A percentile compares a stretch with the other conserved stretches of the same genome.
phyloP scores from a whole-genome alignment of 2,888 invertebrate genomes.

The Zeuzera pyrina region DNA sequence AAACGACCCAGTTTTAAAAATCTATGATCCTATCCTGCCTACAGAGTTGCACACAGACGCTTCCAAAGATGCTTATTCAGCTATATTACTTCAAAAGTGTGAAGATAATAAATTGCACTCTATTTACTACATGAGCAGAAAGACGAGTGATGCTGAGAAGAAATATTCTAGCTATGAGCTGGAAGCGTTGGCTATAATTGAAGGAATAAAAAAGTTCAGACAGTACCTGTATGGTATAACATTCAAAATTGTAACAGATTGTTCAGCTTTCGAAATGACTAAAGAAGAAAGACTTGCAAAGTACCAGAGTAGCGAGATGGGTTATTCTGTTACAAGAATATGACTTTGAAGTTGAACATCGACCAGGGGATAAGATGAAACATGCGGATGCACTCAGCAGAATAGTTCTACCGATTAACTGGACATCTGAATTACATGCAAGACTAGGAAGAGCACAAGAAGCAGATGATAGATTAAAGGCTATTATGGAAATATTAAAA shows the following conservation, averaged over 20 bases:
- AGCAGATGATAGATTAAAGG: constrained; percentile 14
- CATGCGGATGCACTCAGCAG: no score
- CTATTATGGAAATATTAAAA: constrained; percentile 14
- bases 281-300: no score
- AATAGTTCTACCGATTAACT: no score
- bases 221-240: constrained; percentile 18
- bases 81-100: constrained; percentile 15
- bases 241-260: constrained; percentile 18
- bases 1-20: constrained; percentile 10
- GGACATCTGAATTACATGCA: no score
- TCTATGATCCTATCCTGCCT: constrained; percentile 9
- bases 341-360: no score
- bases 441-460: constrained; percentile 13
- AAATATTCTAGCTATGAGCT: constrained; percentile 19
- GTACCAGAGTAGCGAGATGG: constrained; percentile 6
- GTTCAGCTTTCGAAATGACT: no score
- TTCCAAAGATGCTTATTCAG: constrained; percentile 7
- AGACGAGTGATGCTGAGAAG: neutral
- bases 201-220: constrained; percentile 20
- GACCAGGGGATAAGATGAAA: no score
- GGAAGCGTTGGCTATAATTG: constrained; percentile 18
- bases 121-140: neutral
- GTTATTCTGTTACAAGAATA: no score
- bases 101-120: neutral
- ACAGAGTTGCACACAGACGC: constrained; percentile 20